These are phyloP conservation scores for Danionella dracula DNA, from an alignment of 2,797 vertebrate genomes.

Conservation along the genomic window DNA sequence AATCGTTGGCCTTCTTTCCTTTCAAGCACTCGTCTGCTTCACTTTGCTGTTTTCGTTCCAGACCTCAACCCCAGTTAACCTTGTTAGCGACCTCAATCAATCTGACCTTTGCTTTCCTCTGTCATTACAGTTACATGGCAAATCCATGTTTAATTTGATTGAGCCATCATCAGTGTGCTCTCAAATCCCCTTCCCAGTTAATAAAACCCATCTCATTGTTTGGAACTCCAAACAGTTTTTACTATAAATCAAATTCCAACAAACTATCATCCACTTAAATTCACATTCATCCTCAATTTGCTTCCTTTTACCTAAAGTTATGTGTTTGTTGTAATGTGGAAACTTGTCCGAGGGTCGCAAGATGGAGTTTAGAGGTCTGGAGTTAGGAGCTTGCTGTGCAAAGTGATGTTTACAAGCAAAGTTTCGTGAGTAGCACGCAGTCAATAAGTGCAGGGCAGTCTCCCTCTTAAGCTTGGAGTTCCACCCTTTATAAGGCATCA, in stretches of 20 bases:
- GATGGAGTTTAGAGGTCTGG: too few species aligned
- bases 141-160: conserved; percentile 69
- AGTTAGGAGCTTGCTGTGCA: too few species aligned
- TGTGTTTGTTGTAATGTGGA: too few species aligned
- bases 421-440: too few species aligned
- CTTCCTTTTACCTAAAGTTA: conserved; percentile 17
- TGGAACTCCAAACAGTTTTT: conserved; percentile 63
- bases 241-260: conserved; percentile 57
- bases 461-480: too few species aligned
- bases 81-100: background rate
- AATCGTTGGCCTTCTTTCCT: background rate
- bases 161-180: conserved; percentile 56
- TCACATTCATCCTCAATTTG: conserved; percentile 5
- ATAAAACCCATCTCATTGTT: conserved; percentile 67
- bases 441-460: too few species aligned
- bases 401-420: too few species aligned
- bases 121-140: conserved; percentile 62
- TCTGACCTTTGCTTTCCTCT: conserved; percentile 49
- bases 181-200: conserved; percentile 65
- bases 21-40: background rate
- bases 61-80: conserved; percentile 26
- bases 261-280: conserved; percentile 24
- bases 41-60: conserved; percentile 39
- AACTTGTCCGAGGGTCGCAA: too few species aligned
- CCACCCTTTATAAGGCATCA: too few species aligned